phyloP scores from a whole-genome alignment of 2,888 invertebrate species.

The Seira ritae region DNA sequence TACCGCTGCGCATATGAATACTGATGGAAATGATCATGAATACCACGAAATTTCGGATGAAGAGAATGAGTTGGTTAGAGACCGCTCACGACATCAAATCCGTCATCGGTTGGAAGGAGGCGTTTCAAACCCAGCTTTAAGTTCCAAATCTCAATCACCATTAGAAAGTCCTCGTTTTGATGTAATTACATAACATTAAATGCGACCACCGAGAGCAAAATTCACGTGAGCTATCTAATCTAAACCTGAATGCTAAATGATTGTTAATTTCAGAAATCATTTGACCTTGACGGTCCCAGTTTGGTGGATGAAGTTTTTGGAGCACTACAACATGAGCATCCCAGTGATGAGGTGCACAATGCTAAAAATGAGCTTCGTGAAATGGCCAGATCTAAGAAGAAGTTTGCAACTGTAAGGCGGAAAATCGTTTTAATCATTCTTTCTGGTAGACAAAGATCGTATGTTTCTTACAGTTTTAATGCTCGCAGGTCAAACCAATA shows the following conservation, averaged over 20 bases:
- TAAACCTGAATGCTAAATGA: no score
- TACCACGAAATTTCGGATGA: conserved; percentile 91
- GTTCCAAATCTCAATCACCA: conserved; percentile 74
- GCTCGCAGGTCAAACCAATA: conserved; percentile 90
- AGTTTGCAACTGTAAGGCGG: conserved; percentile 78
- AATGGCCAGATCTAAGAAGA: conserved; percentile 79
- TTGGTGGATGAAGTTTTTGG: conserved; percentile 93
- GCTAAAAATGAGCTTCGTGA: conserved; percentile 84
- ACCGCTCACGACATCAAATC: conserved; percentile 28
- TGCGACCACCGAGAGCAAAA: no score
- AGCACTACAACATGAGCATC: conserved; percentile 75
- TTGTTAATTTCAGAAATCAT: conserved; percentile 76
- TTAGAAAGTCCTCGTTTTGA: conserved; percentile 77
- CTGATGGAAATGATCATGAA: conserved; percentile 79
- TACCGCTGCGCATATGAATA: conserved; percentile 68
- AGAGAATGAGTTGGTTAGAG: conserved; percentile 77
- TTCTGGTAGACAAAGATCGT: no score
- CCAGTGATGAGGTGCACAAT: conserved; percentile 80
- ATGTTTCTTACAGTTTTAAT: no score
- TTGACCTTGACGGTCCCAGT: conserved; percentile 89
- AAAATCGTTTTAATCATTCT: not conserved
- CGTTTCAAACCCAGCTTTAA: conserved; percentile 72
- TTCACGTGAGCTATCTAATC: no score
- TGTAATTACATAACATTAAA: conserved; percentile 74
- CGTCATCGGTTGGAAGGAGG: conserved; percentile 64